A percentile compares a stretch with the other conserved stretches of the same genome.
Evolutionary conservation across 2,797 vertebrate species (phyloP).

Genomic region (Cyclura pinguis): DNA sequence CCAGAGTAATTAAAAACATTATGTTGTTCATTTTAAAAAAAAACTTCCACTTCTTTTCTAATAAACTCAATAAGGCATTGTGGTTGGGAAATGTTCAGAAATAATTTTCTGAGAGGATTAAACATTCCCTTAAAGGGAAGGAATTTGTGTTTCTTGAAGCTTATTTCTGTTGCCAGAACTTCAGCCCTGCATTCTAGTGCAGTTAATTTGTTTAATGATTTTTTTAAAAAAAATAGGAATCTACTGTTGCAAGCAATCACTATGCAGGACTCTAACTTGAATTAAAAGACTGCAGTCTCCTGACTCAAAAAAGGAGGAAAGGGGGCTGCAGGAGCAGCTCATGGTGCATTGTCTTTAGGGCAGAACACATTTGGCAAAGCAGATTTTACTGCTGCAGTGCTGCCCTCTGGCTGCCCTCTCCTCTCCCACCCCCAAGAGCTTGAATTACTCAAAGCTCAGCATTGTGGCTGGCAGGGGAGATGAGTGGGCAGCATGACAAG

Average conservation of each 20-base stretch:
- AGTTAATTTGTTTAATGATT: not conserved
- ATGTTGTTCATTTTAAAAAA: not conserved
- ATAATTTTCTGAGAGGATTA: conserved; percentile 15
- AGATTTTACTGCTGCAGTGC: conserved; percentile 25
- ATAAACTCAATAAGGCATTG: not conserved
- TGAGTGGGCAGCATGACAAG: not conserved
- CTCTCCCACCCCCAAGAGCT: not conserved
- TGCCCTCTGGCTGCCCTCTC: conserved; percentile 5
- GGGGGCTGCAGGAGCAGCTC: not conserved
- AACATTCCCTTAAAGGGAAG: not conserved
- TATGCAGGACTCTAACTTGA: not conserved
- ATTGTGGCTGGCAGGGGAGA: conserved; percentile 11
- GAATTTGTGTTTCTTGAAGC: conserved; percentile 8
- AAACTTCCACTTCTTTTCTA: not conserved
- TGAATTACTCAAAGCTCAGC: conserved; percentile 31
- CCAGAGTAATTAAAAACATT: not conserved
- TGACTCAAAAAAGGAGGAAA: not conserved
- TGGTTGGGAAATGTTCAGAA: not conserved
- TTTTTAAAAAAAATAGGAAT: not conserved
- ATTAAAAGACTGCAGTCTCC: not conserved
- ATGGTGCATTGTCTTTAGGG: not conserved
- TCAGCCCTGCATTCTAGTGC: not conserved
- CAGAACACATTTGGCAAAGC: not conserved
- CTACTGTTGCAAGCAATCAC: not conserved
- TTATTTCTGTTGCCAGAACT: not conserved